phyloP scores from a whole-genome alignment of 2,797 vertebrate genomes.

The Ptychadena robeensis region DNA sequence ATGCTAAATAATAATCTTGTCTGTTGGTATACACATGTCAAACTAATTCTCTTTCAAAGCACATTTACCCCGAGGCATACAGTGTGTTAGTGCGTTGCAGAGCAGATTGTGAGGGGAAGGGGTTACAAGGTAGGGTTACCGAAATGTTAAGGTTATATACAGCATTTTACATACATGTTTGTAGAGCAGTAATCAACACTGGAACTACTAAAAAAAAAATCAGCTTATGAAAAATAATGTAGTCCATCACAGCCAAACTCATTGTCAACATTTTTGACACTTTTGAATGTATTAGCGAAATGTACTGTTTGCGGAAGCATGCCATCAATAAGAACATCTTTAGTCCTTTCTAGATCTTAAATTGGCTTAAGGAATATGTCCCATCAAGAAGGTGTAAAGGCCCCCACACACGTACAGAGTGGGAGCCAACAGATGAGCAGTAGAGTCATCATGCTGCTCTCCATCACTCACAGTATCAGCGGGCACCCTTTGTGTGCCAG shows the following conservation, averaged over 20 bases:
- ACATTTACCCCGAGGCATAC: constrained; percentile 48
- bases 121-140: constrained; percentile 5
- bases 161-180: neutral
- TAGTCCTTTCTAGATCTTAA: no score
- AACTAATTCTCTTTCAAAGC: constrained; percentile 47
- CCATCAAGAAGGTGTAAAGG: no score
- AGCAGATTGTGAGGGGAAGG: neutral
- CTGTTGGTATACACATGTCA: constrained; percentile 56
- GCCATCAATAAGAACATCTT: no score
- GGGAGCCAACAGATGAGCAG: no score
- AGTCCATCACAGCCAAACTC: neutral
- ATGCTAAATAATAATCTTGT: constrained; percentile 61
- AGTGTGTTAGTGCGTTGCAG: constrained; percentile 6
- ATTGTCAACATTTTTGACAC: neutral
- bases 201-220: neutral
- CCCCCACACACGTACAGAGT: no score
- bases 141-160: neutral
- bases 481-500: no score
- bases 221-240: neutral
- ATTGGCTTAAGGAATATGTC: no score
- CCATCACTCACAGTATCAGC: no score
- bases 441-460: no score
- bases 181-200: neutral
- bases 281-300: no score
- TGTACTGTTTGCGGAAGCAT: no score